Conservation (phyloP, 2,797 vertebrate species). For the Chloroceryle inda region DNA sequence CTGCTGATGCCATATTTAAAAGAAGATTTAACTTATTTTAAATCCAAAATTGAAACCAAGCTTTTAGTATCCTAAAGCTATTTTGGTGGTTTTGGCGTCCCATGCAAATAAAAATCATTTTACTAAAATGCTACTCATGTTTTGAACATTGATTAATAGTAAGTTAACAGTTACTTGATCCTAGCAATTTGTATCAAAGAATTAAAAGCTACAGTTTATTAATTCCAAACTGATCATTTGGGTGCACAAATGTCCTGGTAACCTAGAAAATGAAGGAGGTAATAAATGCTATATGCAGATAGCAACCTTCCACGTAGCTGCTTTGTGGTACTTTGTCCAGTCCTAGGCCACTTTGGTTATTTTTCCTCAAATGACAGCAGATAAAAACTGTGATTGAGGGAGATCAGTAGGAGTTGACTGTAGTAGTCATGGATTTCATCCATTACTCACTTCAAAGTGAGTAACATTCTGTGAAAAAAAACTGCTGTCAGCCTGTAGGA, state of each 20-base stretch:
- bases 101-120: not conserved
- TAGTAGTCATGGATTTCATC: not conserved
- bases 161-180: not conserved
- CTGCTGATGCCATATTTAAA: not conserved
- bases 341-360: not conserved
- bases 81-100: not conserved
- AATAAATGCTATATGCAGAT: not conserved
- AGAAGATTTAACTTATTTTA: not conserved
- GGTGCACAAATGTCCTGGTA: accelerated
- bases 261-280: accelerated
- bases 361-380: not conserved
- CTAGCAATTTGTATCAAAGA: not conserved
- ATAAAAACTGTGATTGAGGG: not conserved
- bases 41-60: not conserved
- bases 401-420: not conserved
- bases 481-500: not conserved
- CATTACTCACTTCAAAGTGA: not conserved
- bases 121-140: not conserved
- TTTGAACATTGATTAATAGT: not conserved
- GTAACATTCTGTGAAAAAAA: not conserved
- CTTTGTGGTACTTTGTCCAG: not conserved
- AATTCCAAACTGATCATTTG: not conserved
- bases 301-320: not conserved
- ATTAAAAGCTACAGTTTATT: not conserved
- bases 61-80: not conserved